Evolutionary conservation across 1,140 invertebrate genomes (phyloP).

Genomic region (Zaprionus nigranus): DNA sequence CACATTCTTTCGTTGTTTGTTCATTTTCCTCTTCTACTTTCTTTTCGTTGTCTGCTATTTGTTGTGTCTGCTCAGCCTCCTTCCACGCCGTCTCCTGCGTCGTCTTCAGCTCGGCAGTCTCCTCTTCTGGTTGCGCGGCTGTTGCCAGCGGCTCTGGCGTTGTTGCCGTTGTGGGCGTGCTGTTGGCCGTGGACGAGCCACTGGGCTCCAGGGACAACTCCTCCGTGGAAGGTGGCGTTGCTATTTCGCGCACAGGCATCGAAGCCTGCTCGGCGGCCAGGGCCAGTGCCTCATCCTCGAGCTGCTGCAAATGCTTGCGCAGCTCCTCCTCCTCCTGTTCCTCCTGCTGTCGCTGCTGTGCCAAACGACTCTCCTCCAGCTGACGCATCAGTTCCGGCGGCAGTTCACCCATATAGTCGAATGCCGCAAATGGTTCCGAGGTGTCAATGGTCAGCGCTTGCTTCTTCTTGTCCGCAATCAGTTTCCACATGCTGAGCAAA

Average conservation of each 20-base stretch:
- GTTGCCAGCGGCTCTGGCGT: slow-evolving; percentile 18
- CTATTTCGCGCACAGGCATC: neutral
- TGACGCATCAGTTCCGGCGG: slow-evolving; percentile 67
- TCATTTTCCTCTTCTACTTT: neutral
- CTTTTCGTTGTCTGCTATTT: neutral
- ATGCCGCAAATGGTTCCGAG: slow-evolving; percentile 41
- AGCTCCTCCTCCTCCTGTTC: slow-evolving; percentile 38
- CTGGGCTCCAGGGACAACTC: slow-evolving; percentile 25
- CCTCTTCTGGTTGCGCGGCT: neutral
- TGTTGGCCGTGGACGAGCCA: slow-evolving; percentile 13
- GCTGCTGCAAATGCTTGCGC: slow-evolving; percentile 33
- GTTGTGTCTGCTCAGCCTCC: neutral
- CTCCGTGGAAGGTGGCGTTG: slow-evolving; percentile 26
- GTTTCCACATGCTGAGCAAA: slow-evolving; percentile 77
- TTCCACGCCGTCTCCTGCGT: neutral
- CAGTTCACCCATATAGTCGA: slow-evolving; percentile 63
- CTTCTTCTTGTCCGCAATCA: slow-evolving; percentile 77
- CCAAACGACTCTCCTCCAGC: slow-evolving; percentile 49
- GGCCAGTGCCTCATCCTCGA: slow-evolving; percentile 30
- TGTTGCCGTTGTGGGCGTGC: slow-evolving; percentile 11
- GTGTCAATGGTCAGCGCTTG: slow-evolving; percentile 42
- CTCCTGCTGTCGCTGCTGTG: slow-evolving; percentile 25
- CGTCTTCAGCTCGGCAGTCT: neutral
- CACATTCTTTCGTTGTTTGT: neutral
- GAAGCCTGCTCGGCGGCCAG: slow-evolving; percentile 16